Evolutionary conservation across 2,797 vertebrate genomes (phyloP).

Genomic region (Melanotaenia maccullochi): DNA sequence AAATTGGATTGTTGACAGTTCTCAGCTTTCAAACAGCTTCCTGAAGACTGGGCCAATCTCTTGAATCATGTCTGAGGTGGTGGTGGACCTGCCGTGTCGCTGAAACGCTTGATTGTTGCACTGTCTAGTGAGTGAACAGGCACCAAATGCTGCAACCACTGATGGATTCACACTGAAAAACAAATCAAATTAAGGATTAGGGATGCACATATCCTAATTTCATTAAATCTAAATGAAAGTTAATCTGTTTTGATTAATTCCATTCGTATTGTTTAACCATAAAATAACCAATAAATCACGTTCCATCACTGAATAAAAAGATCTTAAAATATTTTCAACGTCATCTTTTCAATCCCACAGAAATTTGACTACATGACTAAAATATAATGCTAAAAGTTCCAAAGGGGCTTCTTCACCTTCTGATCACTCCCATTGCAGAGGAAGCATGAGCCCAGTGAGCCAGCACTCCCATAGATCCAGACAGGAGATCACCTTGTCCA

Average conservation of each 20-base stretch:
- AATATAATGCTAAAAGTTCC: slow-evolving; percentile 4
- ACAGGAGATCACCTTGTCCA: slow-evolving; percentile 96
- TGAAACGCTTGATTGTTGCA: slow-evolving; percentile 95
- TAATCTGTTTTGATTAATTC: not conserved
- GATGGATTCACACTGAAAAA: slow-evolving; percentile 88
- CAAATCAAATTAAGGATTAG: not conserved
- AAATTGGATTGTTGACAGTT: slow-evolving; percentile 31
- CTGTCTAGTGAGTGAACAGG: slow-evolving; percentile 92
- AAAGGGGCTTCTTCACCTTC: slow-evolving; percentile 72
- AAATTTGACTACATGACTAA: not conserved
- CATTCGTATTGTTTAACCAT: not conserved
- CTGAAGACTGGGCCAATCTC: slow-evolving; percentile 93
- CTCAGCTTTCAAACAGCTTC: slow-evolving; percentile 92
- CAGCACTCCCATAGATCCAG: slow-evolving; percentile 92
- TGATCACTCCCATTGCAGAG: slow-evolving; percentile 82
- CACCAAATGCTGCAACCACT: slow-evolving; percentile 92
- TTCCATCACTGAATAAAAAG: not conserved
- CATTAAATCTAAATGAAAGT: not conserved
- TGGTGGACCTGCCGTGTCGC: slow-evolving; percentile 90
- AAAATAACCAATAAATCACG: not conserved
- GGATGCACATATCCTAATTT: not conserved
- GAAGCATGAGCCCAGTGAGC: slow-evolving; percentile 93
- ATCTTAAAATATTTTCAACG: not conserved
- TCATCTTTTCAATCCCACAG: not conserved
- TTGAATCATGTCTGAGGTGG: slow-evolving; percentile 94